Evolutionary conservation across 2,888 invertebrate genomes (phyloP).

Genomic region (Andrena trimmerana): DNA sequence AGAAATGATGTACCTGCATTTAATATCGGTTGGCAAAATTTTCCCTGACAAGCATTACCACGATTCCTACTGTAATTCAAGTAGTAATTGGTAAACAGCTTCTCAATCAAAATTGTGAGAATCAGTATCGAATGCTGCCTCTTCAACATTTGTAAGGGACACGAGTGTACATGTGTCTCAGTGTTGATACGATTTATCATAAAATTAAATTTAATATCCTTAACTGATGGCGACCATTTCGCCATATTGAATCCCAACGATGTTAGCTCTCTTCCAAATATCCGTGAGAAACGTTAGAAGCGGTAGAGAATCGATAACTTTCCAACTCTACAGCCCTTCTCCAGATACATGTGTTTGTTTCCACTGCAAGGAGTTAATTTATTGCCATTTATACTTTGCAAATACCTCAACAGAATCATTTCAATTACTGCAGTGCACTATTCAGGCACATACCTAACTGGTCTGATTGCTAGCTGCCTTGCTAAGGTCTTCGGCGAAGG

Average conservation of each 20-base stretch:
- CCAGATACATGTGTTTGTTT: not conserved
- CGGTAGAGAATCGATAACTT: not conserved
- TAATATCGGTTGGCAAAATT: not conserved
- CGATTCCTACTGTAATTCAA: not conserved
- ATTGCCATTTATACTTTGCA: constrained; percentile 4
- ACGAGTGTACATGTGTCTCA: constrained; percentile 38
- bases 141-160: constrained; percentile 32
- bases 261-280: constrained; percentile 56
- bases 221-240: not conserved
- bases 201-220: constrained; percentile 5
- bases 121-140: constrained; percentile 62
- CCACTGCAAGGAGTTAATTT: constrained; percentile 18
- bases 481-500: not conserved
- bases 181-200: constrained; percentile 1
- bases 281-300: constrained; percentile 3
- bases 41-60: not conserved
- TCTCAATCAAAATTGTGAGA: not conserved
- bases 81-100: not conserved
- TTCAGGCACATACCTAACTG: constrained; percentile 1
- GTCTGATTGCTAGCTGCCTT: constrained; percentile 10
- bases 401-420: constrained; percentile 2
- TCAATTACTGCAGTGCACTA: not conserved
- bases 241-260: constrained; percentile 25
- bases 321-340: constrained; percentile 13
- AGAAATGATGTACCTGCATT: too few relatives aligned